Evolutionary conservation across 2,113 vertebrate species (phyloP), one percentile per base, ranked within the genome.

Genomic region (Callospermophilus lateralis): DNA sequence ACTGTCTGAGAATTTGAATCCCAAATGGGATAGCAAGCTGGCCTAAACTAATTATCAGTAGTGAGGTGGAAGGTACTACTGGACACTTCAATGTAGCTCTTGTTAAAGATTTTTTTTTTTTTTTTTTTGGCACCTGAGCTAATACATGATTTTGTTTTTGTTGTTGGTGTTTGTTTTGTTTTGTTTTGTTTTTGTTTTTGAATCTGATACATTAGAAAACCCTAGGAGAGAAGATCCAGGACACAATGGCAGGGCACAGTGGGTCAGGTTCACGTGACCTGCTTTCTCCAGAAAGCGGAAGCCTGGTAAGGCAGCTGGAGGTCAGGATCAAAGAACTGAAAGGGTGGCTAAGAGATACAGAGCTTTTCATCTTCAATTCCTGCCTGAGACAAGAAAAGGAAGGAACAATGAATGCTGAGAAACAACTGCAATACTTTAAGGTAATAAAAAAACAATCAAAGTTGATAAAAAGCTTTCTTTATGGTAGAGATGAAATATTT

Each of bases 351-450:
- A 98, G 99, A 98, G 99, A 99, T 98, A 99, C 99, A 7, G 99
- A 99, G 98, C 99, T 99, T 95, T 99, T 99, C 98, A 99, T 99
- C 99, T 99, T 99, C 98, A 99, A 99, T 99, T 99, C 99, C 95
- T 99, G 99, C 96, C 99, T 99, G 97, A 98, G 99, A 98, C 99
- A 99, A 98, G 99, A 99, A 98, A 98, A 98, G 97, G 98, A 99
- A 98, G 98, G 98, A 98, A 98, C 97, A 98, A 98, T 98, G 90
- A 99, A 99, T 94, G 96, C 98, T 89, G 96, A 98, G 94, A 98
- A 99, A 98, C 99, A 99, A 99, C 99, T 99, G 85, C 99, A 99
- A 85, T 99, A 99, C 98, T 99, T 99, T 98, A 99, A 99, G 99
- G 99, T 99, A 99, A 98, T 98, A 98, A 98, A 98, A 98, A 96